Evolutionary conservation across 2,113 vertebrate species (phyloP), one percentile per base, ranked within the genome.

Genomic region (Chloroceryle aenea): DNA sequence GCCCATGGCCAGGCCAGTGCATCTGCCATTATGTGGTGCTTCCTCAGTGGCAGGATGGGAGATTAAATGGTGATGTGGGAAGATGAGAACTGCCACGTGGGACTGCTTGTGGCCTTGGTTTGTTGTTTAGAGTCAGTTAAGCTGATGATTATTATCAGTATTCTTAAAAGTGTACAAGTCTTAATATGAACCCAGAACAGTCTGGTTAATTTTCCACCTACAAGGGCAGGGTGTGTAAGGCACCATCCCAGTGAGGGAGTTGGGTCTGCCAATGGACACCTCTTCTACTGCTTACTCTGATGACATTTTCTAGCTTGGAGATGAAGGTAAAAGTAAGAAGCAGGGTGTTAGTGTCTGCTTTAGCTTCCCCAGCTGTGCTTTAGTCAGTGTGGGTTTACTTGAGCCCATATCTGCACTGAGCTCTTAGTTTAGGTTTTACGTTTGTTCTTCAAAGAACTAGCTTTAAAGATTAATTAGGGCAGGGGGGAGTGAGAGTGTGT

Each of bases 381-480:
- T 30, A 34, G 29, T 36, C 69, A n/a, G 34, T 7, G 36, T 77
- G 90, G 75, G 27, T 83, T 94, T 89, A 30, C 71, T 88, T 63
- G 32, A 71, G 43, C 45, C 32, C 3, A 0, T 59, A 17, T 76
- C 43, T 71, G 26, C 75, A 42, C 47, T 1, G 7, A 89, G 64
- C 48, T 80, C 85, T 84, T 67, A 7, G 77, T 95, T 89, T 90
- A 85, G 77, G 19, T 84, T 93, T 86, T 75, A 47, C 47, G 40
- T 68, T 68, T 91, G 76, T 87, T 95, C 77, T 96, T 95, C 86
- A 92, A 56, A 93, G 55, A 93, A 78, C 76, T 92, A 68, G 47
- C 84, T 95, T 96, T 95, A 95, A 97, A 93, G 73, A 95, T 96
- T 95, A 97, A 95, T 96, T 95, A 95, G 89, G 61, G 64, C 29